A percentile compares a stretch with the other conserved stretches of the same genome.
Evolutionary conservation across 1,140 invertebrate species (phyloP).

Genomic region (Magallana gigas): DNA sequence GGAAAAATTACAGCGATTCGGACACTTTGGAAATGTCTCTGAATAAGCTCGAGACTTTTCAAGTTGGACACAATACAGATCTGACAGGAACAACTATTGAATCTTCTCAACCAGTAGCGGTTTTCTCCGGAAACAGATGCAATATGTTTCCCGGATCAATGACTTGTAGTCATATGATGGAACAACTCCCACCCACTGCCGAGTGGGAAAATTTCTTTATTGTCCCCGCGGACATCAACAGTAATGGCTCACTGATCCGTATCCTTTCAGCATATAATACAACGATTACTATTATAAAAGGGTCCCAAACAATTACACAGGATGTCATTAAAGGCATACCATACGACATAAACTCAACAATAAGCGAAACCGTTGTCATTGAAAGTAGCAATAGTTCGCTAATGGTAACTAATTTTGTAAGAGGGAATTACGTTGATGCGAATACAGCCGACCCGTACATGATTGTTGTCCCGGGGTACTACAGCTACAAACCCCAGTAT

Average conservation of each 20-base stretch:
- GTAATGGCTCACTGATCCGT: background rate
- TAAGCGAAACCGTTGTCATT: background rate
- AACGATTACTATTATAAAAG: background rate
- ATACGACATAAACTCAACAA: background rate
- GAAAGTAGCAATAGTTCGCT: no score
- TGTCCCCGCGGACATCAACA: background rate
- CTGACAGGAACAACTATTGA: background rate
- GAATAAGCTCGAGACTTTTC: background rate
- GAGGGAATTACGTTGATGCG: background rate
- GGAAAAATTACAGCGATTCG: background rate
- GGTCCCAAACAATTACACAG: background rate
- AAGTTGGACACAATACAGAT: background rate
- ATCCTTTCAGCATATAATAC: background rate
- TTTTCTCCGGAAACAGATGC: constrained; percentile 15
- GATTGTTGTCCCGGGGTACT: background rate
- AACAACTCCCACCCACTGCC: background rate
- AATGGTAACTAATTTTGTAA: background rate
- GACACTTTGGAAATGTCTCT: background rate
- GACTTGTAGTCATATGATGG: background rate
- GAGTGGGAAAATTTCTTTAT: background rate
- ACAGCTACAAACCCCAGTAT: background rate
- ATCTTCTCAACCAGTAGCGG: background rate
- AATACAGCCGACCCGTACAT: background rate
- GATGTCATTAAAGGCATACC: background rate
- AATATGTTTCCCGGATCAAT: background rate